Evolutionary conservation across 2,888 invertebrate genomes (phyloP).

Genomic region (Nasonovia ribisnigri): DNA sequence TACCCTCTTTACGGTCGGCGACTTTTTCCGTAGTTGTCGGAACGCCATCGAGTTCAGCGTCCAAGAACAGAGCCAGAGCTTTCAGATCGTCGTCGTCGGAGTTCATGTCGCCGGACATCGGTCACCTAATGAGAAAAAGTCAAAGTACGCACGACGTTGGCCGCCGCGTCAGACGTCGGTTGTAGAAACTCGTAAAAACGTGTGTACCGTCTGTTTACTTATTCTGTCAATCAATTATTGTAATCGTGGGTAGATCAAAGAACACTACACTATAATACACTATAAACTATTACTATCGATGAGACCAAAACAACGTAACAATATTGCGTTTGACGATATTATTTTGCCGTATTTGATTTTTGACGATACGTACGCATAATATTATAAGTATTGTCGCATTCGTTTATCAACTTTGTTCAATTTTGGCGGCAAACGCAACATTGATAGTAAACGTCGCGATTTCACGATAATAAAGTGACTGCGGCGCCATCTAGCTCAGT

Average conservation of each 20-base stretch:
- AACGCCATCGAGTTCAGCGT: neutral
- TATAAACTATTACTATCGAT: neutral
- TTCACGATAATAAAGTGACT: neutral
- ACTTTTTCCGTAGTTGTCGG: neutral
- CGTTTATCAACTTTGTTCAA: neutral
- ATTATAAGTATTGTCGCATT: neutral
- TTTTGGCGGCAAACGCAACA: slow-evolving; percentile 51
- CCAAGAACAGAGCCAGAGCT: slow-evolving; percentile 46
- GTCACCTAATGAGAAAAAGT: neutral
- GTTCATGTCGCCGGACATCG: neutral
- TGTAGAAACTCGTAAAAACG: neutral
- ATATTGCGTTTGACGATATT: too few species aligned
- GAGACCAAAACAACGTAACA: neutral
- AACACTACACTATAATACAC: neutral
- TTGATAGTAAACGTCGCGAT: neutral
- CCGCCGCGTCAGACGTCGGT: neutral
- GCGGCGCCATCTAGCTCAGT: slow-evolving; percentile 18
- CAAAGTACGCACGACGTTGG: neutral
- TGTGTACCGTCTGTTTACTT: neutral
- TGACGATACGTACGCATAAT: neutral
- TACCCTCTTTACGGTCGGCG: neutral
- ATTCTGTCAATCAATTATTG: neutral
- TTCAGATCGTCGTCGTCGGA: slow-evolving; percentile 33
- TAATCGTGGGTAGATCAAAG: neutral
- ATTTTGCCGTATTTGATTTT: too few species aligned